Conservation (phyloP, 1,140 invertebrate species). For the Bombyx mandarina region DNA sequence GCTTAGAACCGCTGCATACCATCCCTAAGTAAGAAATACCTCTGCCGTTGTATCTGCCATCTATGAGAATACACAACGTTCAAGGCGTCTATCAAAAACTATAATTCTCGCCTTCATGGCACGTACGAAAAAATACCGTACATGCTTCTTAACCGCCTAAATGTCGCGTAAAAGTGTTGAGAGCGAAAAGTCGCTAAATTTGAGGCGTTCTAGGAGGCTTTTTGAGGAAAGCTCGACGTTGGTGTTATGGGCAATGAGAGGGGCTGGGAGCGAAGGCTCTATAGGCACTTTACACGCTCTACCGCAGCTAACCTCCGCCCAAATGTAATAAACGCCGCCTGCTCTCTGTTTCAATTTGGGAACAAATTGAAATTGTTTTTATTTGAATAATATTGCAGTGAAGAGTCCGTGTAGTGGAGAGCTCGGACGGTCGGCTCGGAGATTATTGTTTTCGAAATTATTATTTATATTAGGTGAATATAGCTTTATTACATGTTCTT, state of each 20-base stretch:
- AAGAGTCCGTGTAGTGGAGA: slow-evolving; percentile 21
- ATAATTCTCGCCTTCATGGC: slow-evolving; percentile 28
- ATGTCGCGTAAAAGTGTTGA: slow-evolving; percentile 60
- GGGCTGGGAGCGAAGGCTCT: slow-evolving; percentile 54
- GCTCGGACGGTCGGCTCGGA: slow-evolving; percentile 39
- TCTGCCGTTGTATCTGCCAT: slow-evolving; percentile 21
- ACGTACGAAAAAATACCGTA: slow-evolving; percentile 36
- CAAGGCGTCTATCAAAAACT: slow-evolving; percentile 29
- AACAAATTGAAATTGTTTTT: slow-evolving; percentile 70
- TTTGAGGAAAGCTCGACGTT: slow-evolving; percentile 61
- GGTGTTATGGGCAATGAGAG: slow-evolving; percentile 64
- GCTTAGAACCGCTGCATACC: slow-evolving; percentile 5
- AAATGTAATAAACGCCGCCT: slow-evolving; percentile 61
- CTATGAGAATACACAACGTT: slow-evolving; percentile 22
- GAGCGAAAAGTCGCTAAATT: slow-evolving; percentile 67
- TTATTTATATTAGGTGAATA: slow-evolving; percentile 4
- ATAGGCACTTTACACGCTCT: slow-evolving; percentile 69
- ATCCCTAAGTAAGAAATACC: slow-evolving; percentile 55
- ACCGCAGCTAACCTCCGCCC: slow-evolving; percentile 64
- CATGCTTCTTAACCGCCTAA: slow-evolving; percentile 40
- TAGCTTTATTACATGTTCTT: background rate
- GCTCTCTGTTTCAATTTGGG: slow-evolving; percentile 67
- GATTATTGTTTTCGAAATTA: slow-evolving; percentile 27
- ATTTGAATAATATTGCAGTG: slow-evolving; percentile 66
- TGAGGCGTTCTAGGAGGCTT: slow-evolving; percentile 61